These are phyloP conservation scores for Erythrolamprus reginae DNA, from an alignment of 2,113 vertebrate genomes.

Conservation along the genomic window DNA sequence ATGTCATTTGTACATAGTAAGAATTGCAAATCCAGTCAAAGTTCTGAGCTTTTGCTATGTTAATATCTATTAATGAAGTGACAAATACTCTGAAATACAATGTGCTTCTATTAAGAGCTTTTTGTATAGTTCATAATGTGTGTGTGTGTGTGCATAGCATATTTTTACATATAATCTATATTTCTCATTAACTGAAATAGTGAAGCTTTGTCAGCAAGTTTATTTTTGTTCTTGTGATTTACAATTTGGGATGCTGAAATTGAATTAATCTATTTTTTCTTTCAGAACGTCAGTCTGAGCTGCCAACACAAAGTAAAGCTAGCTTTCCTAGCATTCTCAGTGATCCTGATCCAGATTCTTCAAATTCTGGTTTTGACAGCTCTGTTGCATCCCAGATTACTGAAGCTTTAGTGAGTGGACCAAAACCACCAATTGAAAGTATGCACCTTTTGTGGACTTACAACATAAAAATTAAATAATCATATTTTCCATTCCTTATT, in stretches of 20 bases:
- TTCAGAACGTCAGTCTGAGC: constrained; percentile 92
- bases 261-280: constrained; percentile 26
- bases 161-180: neutral
- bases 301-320: constrained; percentile 97
- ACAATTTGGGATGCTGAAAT: constrained; percentile 29
- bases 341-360: constrained; percentile 95
- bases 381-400: constrained; percentile 96
- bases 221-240: neutral
- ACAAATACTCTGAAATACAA: neutral
- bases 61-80: neutral
- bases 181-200: neutral
- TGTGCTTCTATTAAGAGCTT: neutral
- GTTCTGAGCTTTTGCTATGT: neutral
- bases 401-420: constrained; percentile 93
- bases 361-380: constrained; percentile 96
- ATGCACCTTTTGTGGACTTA: constrained; percentile 40
- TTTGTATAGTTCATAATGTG: neutral
- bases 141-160: too few species aligned
- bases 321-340: constrained; percentile 96
- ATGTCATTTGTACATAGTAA: neutral
- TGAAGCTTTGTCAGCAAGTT: neutral
- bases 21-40: neutral
- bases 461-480: neutral
- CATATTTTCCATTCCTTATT: neutral
- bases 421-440: constrained; percentile 96